phyloP scores from a whole-genome alignment of 2,797 vertebrate genomes.

The Tragelaphus oryx region DNA sequence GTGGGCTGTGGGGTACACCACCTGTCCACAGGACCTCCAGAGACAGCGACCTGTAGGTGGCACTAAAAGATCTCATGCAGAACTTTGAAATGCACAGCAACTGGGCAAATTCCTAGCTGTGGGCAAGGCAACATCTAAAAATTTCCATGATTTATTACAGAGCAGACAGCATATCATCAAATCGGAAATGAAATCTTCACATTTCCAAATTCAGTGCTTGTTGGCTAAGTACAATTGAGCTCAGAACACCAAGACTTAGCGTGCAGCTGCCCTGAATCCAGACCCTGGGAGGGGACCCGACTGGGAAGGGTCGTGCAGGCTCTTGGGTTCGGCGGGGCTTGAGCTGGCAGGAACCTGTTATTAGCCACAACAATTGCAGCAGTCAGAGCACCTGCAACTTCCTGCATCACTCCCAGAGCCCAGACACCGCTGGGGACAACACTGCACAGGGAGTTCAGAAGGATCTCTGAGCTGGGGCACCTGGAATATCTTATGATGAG shows the following conservation, averaged over 20 bases:
- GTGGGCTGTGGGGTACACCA: background rate
- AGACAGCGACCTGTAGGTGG: constrained; percentile 51
- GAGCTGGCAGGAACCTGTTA: background rate
- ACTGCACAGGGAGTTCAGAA: background rate
- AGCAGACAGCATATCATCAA: background rate
- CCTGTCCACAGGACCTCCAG: rapidly evolving
- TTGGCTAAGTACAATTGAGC: background rate
- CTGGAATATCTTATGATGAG: background rate
- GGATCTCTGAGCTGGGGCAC: background rate
- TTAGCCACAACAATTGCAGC: background rate
- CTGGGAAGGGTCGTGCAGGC: background rate
- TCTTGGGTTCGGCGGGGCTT: background rate
- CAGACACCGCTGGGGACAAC: background rate
- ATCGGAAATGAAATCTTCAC: background rate
- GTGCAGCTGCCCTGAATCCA: background rate
- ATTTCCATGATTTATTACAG: background rate
- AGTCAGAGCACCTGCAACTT: background rate
- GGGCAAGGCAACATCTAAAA: background rate
- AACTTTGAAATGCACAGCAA: background rate
- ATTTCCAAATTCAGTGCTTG: background rate
- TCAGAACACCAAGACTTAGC: background rate
- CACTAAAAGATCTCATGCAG: background rate
- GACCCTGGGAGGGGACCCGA: rapidly evolving
- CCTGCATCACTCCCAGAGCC: background rate
- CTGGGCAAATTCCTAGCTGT: background rate